phyloP scores from a whole-genome alignment of 2,888 invertebrate genomes.

The Keiferia lycopersicella region DNA sequence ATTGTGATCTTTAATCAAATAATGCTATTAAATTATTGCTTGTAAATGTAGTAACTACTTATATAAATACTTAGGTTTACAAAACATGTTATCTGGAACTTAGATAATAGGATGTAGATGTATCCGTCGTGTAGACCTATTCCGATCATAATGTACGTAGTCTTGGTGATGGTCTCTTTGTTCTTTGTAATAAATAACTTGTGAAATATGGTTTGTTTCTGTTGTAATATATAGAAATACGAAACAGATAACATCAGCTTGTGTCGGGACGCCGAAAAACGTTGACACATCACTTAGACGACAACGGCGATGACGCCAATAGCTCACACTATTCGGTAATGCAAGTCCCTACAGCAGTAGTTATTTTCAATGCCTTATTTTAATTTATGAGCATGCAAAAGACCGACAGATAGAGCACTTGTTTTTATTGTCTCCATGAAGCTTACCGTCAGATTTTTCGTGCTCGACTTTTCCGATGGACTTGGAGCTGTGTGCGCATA shows the following conservation, averaged over 20 bases:
- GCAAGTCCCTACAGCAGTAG: too few relatives aligned
- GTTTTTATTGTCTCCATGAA: conserved; percentile 19
- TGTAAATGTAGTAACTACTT: conserved; percentile 58
- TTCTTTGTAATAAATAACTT: conserved; percentile 58
- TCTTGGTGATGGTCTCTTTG: conserved; percentile 73
- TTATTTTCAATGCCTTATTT: too few relatives aligned
- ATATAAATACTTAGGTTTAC: conserved; percentile 55
- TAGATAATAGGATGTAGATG: conserved; percentile 29
- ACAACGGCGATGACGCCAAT: too few relatives aligned
- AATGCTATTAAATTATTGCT: conserved; percentile 75
- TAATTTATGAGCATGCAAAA: too few relatives aligned
- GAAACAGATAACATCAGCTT: too few relatives aligned
- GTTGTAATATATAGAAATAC: conserved; percentile 21
- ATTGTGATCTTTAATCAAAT: conserved; percentile 76
- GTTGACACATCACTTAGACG: too few relatives aligned
- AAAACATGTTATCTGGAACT: conserved; percentile 55
- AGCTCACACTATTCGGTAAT: too few relatives aligned
- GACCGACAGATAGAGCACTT: too few relatives aligned
- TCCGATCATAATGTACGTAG: conserved; percentile 56
- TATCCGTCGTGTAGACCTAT: conserved; percentile 35
- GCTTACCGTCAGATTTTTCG: conserved; percentile 74
- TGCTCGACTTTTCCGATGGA: conserved; percentile 63
- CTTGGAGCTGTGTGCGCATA: conserved; percentile 70
- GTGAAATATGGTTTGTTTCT: conserved; percentile 42
- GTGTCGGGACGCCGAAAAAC: too few relatives aligned